Evolutionary conservation across 2,797 vertebrate genomes (phyloP), one percentile per base, ranked within the genome.

Genomic region (Cyclopterus lumpus): DNA sequence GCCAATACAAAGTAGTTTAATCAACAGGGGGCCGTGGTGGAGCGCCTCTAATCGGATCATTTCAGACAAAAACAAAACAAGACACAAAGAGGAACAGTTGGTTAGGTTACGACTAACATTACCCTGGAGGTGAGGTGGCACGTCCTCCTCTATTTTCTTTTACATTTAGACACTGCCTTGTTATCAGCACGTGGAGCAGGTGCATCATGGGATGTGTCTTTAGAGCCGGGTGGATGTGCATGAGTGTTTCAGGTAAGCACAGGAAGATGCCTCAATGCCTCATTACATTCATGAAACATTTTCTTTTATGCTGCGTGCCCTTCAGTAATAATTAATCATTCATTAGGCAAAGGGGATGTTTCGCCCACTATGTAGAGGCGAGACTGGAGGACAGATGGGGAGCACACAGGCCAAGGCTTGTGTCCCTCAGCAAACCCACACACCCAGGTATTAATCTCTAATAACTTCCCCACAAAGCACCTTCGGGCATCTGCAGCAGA

Each of bases 251-350:
- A 75, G 57, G 20, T 65, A 38, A 83, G 66, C 51, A 66, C 11
- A 38, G 24, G 26, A 34, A 40, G n/a, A 51, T 54, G 9, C 48
- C 36, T 73, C 62, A 60, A 64, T 28, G 54, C 69, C 68, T 92
- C 88, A 91, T 91, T 90, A 89, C 53, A 88, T 83, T 92, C 83
- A 93, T 91, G 72, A 91, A 92, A 93, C 80, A 91, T 84, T 90
- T 85, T 85, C 86, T 83, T 82, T 81, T 72, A 51, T 78, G 66
- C 60, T 10, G 32, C 42, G 2, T 90, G 91, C 80, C 91, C 89
- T 92, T 93, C 87, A 92, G 87, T 86, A 93, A 93, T 93, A 91
- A 95, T 94, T 94, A 85, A 92, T 92, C 82, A 65, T 91, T 91
- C 84, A 82, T 66, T 74, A 82, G 44, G 63, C 22, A 85, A 75